Base-by-base conservation (phyloP, 2,113 vertebrate genomes). In the Festucalex cinctus region DNA sequence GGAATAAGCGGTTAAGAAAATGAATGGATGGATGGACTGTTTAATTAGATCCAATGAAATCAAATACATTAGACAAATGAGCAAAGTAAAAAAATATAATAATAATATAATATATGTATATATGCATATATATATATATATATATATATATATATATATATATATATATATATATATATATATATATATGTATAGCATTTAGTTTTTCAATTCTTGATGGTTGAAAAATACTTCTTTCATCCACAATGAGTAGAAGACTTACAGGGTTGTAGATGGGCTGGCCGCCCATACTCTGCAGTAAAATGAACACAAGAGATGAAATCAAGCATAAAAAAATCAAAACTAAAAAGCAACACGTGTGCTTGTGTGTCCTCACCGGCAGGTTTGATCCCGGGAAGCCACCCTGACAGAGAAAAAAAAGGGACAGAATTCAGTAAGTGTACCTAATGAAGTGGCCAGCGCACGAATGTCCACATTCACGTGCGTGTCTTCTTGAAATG, bases 211-310 rank as follows among this genome's bases (percentile, higher is more conserved):
- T n/a, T n/a, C n/a, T n/a, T n/a, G n/a, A n/a, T n/a, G n/a, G n/a
- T n/a, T n/a, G n/a, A n/a, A n/a, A n/a, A n/a, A n/a, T n/a, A n/a
- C 7, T 1, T 5, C 5, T 62, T 26, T 41, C 16, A n/a, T 24
- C 10, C 10, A 63, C 13, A 7, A 39, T 14, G 12, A 19, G 39
- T 39, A 16, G 46, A 32, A 28, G n/a, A 90, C 90, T 84, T 79
- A 95, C 93, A 73, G 93, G 94, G 70, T 93, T 93, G 87, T 92
- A 93, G 66, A 82, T 8, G 2, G 93, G 90, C 22, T 93, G 91
- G 8, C 80, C 83, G 0, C 76, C 57, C 93, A 94, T 93, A 13
- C 79, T 64, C 93, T 94, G 51, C 7, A 74, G 79, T 28, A 13
- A 77, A 16, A 76, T n/a, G 0, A 57, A 73, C 6, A 83, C 6